Evolutionary conservation across 2,888 invertebrate species (phyloP).

Genomic region (Drosophila meridionalis): DNA sequence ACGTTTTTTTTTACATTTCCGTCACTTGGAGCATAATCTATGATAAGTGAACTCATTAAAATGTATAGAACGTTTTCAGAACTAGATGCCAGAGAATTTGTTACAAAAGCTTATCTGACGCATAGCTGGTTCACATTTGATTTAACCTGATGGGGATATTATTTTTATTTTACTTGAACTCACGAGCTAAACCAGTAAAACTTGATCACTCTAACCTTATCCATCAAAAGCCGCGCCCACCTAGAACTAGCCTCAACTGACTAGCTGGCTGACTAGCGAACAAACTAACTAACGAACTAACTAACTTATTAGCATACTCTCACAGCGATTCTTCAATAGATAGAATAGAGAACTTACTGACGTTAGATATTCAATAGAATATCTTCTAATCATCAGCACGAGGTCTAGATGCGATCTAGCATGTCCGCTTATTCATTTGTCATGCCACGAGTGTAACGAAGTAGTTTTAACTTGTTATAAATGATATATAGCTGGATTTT

Average conservation of each 20-base stretch:
- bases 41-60: background rate
- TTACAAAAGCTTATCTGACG: constrained; percentile 23
- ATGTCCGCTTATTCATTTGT: constrained; percentile 3
- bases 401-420: constrained; percentile 3
- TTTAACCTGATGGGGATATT: constrained; percentile 18
- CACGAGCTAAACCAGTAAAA: constrained; percentile 44
- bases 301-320: constrained; percentile 5
- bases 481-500: background rate
- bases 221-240: constrained; percentile 32
- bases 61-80: background rate
- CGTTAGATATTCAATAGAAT: background rate
- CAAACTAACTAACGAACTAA: constrained; percentile 3
- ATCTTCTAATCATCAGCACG: constrained; percentile 1
- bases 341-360: background rate
- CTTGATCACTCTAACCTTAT: constrained; percentile 47
- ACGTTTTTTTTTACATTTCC: background rate
- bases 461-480: constrained; percentile 5
- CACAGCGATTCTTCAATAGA: background rate
- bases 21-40: background rate
- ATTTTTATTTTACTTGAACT: constrained; percentile 8
- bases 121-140: constrained; percentile 16
- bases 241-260: constrained; percentile 5
- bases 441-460: constrained; percentile 2
- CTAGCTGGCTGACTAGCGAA: constrained; percentile 3
- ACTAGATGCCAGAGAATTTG: constrained; percentile 16